These are phyloP conservation scores for Poecilia picta DNA, from an alignment of 2,797 vertebrate genomes.

Conservation along the genomic window DNA sequence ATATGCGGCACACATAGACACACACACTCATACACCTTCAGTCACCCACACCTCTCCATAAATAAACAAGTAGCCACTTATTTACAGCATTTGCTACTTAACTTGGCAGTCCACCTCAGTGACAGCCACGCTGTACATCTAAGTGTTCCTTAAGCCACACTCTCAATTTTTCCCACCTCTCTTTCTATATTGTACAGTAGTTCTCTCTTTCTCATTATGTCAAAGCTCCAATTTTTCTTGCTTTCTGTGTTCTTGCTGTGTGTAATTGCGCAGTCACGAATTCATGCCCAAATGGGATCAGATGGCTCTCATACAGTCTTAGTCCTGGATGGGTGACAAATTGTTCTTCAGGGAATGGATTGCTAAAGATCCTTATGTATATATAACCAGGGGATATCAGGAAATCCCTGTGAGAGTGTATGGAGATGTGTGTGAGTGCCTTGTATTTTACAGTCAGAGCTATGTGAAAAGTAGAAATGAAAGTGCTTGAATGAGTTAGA, in stretches of 20 bases:
- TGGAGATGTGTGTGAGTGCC: neutral
- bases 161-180: slow-evolving; percentile 9
- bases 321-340: slow-evolving; percentile 30
- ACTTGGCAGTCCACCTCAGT: slow-evolving; percentile 25
- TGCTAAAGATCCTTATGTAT: slow-evolving; percentile 30
- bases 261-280: slow-evolving; percentile 37
- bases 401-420: slow-evolving; percentile 14
- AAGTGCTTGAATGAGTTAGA: slow-evolving; percentile 31
- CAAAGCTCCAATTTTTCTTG: slow-evolving; percentile 17
- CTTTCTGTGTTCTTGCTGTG: slow-evolving; percentile 18
- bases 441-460: slow-evolving; percentile 7
- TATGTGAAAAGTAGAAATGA: slow-evolving; percentile 15
- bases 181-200: slow-evolving; percentile 2
- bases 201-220: slow-evolving; percentile 35
- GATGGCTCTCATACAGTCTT: slow-evolving; percentile 23
- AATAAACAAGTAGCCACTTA: slow-evolving; percentile 62
- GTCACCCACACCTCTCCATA: slow-evolving; percentile 44
- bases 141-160: slow-evolving; percentile 26
- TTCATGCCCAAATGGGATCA: slow-evolving; percentile 28
- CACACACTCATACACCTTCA: slow-evolving; percentile 11
- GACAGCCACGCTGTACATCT: slow-evolving; percentile 23
- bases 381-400: slow-evolving; percentile 4
- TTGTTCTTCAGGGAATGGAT: slow-evolving; percentile 18
- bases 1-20: slow-evolving; percentile 33
- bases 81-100: slow-evolving; percentile 55